Base-by-base conservation (phyloP, 2,888 invertebrate species). In the Hedychridium roseum region DNA sequence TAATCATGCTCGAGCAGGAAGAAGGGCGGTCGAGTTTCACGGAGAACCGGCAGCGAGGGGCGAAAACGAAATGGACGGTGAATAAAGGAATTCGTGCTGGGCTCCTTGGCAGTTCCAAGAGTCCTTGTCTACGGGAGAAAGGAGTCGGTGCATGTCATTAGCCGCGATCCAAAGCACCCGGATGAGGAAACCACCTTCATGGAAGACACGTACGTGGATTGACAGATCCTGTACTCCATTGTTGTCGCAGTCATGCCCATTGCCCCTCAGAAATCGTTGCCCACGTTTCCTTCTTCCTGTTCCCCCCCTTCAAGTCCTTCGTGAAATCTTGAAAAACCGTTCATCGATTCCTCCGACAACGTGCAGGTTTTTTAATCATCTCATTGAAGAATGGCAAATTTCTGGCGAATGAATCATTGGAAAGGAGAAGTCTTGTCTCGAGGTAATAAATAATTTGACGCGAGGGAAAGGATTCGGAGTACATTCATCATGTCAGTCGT, bases 61-160 rank as follows among this genome's bases (percentile, higher is more conserved):
- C 43, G 43, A 50, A 50, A 48, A 55, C 57, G 44, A 36, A 34
- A 53, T 47, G 46, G 52, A 48, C 49, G 46, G 43, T 37, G 48
- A 49, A 57, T 54, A 45, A 60, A 58, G 49, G 57, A 66, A 61
- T 66, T 59, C 50, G 43, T 57, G 57, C 44, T 38, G 36, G 46
- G 45, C 47, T 44, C 54, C 57, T 67, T 62, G 47, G 60, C 57
- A 60, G 59, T 56, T 66, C 59, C 54, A 60, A 61, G 48, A n/a
- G n/a, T n/a, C 43, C 34, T 47, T 46, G 52, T 32, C 50, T 35
- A 48, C 48, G 53, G n/a, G n/a, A 61, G 67, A 64, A 58, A 65
- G 57, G 68, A 73, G 63, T 58, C 67, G 71, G 73, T 72, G 77
- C 76, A 71, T 76, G 75, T 77, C 76, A 76, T 76, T 77, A 76